Evolutionary conservation across 2,888 invertebrate species (phyloP), one percentile per base, ranked within the genome.

Genomic region (Chymomyza amoena): DNA sequence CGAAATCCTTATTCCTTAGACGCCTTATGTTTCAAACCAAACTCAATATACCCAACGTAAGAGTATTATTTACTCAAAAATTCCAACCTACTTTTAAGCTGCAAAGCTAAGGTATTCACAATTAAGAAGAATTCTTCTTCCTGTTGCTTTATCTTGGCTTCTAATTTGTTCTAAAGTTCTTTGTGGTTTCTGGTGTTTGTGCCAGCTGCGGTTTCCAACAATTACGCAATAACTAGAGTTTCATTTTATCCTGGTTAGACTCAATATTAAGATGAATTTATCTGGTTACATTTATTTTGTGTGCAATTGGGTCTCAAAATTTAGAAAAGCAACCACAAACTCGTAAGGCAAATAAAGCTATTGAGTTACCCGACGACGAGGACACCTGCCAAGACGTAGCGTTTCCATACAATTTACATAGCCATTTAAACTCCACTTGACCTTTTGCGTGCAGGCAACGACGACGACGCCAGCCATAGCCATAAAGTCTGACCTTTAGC

Each of bases 371-470:
- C 2, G 39, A 0, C 13, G 39, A 45, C 39, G 39, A 45, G 13
- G 39, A 45, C 39, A 32, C 32, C 32, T 32, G 1, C 32, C 32
- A 32, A 45, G 39, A 45, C 13, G 65, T 16, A 16, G 59, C 32
- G 25, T 56, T 72, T 68, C 73, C 76, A 78, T 71, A 76, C 61
- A 70, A 65, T 73, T 76, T 64, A 65, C 66, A 72, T 78, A 76
- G 78, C 52, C 76, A 73, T 73, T 78, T 64, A 62, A 64, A 70
- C 66, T 60, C 45, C 18, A 39, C 57, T 57, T 57, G 57, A 28
- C 57, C 57, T 57, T 54, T 54, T 54, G 15, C 16, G 7, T 57
- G 57, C 57, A 28, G 13, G 54, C 16, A 32, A 9, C 6, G 18
- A 9, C 18, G 54, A 15, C 54, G 1, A 9, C 18, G 54, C 2